phyloP scores from a whole-genome alignment of 2,113 vertebrate genomes.

The Myanophis thanlyinensis region DNA sequence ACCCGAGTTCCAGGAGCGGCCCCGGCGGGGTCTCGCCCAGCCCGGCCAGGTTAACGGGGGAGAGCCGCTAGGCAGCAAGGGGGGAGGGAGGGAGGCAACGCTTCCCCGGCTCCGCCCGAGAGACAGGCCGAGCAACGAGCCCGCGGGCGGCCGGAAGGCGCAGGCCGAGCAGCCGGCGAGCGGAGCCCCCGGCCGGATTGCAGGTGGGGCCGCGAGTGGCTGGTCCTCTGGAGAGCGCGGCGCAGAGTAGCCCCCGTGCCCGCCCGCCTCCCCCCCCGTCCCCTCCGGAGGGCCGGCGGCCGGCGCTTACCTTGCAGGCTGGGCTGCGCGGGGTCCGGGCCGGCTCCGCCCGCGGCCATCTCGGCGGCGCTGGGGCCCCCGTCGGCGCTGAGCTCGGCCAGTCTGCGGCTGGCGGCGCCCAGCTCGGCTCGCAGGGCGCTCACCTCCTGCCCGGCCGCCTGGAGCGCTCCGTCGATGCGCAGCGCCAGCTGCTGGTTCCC shows the following conservation, averaged over 20 bases:
- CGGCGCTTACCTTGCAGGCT: conserved; percentile 76
- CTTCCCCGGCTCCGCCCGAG: background rate
- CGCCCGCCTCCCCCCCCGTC: background rate
- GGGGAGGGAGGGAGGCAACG: background rate
- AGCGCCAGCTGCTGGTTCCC: conserved; percentile 91
- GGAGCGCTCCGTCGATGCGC: conserved; percentile 89
- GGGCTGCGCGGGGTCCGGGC: conserved; percentile 74
- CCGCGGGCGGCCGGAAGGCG: background rate
- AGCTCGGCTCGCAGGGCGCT: conserved; percentile 89
- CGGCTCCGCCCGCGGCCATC: background rate
- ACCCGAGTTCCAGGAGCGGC: background rate
- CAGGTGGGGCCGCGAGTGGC: background rate
- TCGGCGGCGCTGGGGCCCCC: conserved; percentile 50
- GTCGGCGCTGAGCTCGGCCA: conserved; percentile 80
- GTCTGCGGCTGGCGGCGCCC: conserved; percentile 84
- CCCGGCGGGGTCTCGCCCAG: background rate
- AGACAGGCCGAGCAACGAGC: background rate
- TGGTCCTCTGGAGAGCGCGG: background rate
- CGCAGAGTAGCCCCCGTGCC: background rate
- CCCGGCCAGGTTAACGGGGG: background rate
- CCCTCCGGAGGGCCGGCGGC: background rate
- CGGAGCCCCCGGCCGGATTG: background rate
- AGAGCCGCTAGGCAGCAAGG: background rate
- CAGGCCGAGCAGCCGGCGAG: background rate
- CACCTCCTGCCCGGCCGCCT: conserved; percentile 89